Evolutionary conservation across 2,888 invertebrate genomes (phyloP).

Genomic region (Myathropa florea): DNA sequence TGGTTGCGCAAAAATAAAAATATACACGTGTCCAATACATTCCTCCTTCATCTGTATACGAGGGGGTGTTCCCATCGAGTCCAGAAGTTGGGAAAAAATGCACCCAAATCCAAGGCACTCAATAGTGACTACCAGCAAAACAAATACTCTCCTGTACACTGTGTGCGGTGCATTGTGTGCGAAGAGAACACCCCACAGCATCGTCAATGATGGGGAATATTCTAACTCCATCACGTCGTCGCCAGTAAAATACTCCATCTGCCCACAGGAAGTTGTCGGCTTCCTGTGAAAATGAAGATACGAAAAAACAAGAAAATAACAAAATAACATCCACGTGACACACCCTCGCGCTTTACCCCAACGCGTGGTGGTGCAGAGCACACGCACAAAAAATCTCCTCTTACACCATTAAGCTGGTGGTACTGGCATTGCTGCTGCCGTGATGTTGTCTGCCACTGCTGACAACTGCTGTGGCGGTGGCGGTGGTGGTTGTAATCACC

Average conservation of each 20-base stretch:
- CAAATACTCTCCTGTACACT: background rate
- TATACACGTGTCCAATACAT: background rate
- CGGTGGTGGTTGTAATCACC: background rate
- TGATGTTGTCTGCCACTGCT: background rate
- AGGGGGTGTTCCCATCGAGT: background rate
- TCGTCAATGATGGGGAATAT: background rate
- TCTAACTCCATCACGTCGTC: background rate
- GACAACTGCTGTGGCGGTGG: background rate
- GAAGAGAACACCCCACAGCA: background rate
- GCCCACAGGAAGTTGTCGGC: background rate
- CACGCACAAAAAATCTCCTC: background rate
- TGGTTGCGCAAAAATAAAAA: background rate
- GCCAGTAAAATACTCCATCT: background rate
- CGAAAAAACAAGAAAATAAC: background rate
- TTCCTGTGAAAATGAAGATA: background rate
- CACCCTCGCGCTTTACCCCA: background rate
- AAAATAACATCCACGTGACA: no score
- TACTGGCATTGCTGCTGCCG: background rate
- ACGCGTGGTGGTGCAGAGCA: background rate
- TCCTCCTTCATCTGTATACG: background rate
- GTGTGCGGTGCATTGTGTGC: background rate
- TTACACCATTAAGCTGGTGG: background rate
- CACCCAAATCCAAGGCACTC: background rate
- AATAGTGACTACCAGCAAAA: background rate
- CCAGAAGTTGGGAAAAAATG: background rate